Evolutionary conservation across 1,140 invertebrate species (phyloP).

Genomic region (Drosophila busckii): DNA sequence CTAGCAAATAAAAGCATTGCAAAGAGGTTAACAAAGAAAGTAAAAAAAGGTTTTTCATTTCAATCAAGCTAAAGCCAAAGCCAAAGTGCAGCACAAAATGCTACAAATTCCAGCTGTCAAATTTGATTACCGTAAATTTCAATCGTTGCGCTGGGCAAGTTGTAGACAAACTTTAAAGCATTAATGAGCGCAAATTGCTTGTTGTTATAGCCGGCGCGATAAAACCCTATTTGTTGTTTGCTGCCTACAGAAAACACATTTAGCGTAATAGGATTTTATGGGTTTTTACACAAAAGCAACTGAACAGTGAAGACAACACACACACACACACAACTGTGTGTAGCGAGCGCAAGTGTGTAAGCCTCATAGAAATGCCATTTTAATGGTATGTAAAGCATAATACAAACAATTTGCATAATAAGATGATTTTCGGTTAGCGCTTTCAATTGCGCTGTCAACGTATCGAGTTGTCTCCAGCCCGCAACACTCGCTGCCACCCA

Average conservation of each 20-base stretch:
- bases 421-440: constrained; percentile 52
- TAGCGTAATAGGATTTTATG: constrained; percentile 62
- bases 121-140: too few species aligned
- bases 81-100: not conserved
- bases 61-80: not conserved
- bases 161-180: constrained; percentile 1
- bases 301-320: not conserved
- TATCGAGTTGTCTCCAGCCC: constrained; percentile 14
- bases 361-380: constrained; percentile 35
- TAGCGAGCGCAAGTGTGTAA: not conserved
- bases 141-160: too few species aligned
- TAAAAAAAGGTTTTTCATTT: too few species aligned
- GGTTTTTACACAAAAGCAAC: constrained; percentile 13
- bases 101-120: too few species aligned
- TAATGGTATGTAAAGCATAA: constrained; percentile 37
- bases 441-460: constrained; percentile 15
- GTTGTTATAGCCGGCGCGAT: constrained; percentile 50
- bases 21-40: too few species aligned
- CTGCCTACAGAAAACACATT: constrained; percentile 34
- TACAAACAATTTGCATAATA: constrained; percentile 75
- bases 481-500: constrained; percentile 2
- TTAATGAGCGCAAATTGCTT: constrained; percentile 54
- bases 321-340: too few species aligned
- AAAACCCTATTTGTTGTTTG: constrained; percentile 22
- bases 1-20: too few species aligned